Base-by-base conservation (phyloP, 2,797 vertebrate species). In the Monodelphis domestica region DNA sequence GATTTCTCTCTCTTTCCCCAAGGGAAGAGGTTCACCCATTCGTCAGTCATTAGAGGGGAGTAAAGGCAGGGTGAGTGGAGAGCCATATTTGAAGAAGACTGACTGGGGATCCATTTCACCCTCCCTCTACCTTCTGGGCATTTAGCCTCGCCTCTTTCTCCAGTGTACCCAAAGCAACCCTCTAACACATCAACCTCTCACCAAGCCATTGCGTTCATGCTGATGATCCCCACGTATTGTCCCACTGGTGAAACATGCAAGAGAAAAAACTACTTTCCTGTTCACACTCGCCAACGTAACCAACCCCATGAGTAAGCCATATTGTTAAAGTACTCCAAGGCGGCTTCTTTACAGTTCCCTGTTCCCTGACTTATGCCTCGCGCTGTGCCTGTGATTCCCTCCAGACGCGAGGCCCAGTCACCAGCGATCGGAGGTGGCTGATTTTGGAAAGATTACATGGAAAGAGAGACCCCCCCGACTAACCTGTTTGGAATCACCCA, bases 401-500 rank as follows among this genome's bases (percentile, higher is more conserved):
- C 53, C 1, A 12, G 54, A 15, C 2, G 5, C 33, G n/a, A 54
- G 24, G 12, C 50, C 55, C 24, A 70, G 3, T 7, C 2, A 38
- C 63, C 38, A 38, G 17, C 15, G 78, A 38, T 38, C 24, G n/a
- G 6, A 78, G n/a, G 63, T 38, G n/a, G 38, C 24, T 84, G 91
- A 94, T 88, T 26, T 57, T 30, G 6, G 21, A 53, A 89, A 50
- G 10, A 38, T 0, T 89, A 1, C 50, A 87, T 53, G 26, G 92
- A 92, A 7, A 90, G 59, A 90, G 3, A 88, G 45, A 4, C n/a
- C n/a, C n/a, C n/a, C n/a, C n/a, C n/a, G n/a, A n/a, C 95, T 50
- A 97, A 96, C 95, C 92, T 97, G 89, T 54, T 89, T 95, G 96
- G 94, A 97, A 96, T 91, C 59, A 1, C 91, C 97, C 97, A 97